Conservation (phyloP, 2,888 invertebrate species). For the Hypomecis punctinalis region DNA sequence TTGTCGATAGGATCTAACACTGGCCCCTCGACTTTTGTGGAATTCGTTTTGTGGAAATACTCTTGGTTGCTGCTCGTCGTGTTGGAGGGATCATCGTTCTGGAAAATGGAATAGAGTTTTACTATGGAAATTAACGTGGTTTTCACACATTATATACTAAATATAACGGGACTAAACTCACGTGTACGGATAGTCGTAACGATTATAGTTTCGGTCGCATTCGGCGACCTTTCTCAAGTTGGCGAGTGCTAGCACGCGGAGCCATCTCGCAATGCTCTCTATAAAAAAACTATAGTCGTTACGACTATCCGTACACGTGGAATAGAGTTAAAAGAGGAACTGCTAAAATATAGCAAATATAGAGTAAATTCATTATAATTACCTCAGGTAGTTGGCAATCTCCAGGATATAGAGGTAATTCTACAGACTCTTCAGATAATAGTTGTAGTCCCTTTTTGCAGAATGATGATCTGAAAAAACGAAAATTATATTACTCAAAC, state of each 20-base stretch:
- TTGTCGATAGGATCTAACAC: slow-evolving; percentile 70
- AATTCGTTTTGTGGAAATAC: slow-evolving; percentile 56
- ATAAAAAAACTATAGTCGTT: no score
- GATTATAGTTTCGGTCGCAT: no score
- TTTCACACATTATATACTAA: no score
- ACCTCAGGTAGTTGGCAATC: slow-evolving; percentile 89
- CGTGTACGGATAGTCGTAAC: no score
- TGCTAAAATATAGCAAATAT: background rate
- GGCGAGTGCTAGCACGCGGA: no score
- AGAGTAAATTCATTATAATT: slow-evolving; percentile 3
- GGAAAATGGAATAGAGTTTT: slow-evolving; percentile 31
- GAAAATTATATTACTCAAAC: background rate
- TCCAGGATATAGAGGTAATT: slow-evolving; percentile 90
- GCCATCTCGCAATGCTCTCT: no score
- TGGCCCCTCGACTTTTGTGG: slow-evolving; percentile 56
- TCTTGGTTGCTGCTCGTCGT: slow-evolving; percentile 54
- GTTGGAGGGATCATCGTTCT: slow-evolving; percentile 59
- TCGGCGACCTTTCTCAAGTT: no score
- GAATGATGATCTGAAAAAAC: slow-evolving; percentile 88
- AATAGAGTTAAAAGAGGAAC: background rate
- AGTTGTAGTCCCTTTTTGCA: slow-evolving; percentile 91
- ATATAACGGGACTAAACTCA: no score
- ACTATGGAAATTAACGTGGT: no score
- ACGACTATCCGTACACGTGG: no score
- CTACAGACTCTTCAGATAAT: slow-evolving; percentile 89